These are phyloP conservation scores for Diloba caeruleocephala DNA, from an alignment of 2,888 invertebrate species.

Conservation along the genomic window DNA sequence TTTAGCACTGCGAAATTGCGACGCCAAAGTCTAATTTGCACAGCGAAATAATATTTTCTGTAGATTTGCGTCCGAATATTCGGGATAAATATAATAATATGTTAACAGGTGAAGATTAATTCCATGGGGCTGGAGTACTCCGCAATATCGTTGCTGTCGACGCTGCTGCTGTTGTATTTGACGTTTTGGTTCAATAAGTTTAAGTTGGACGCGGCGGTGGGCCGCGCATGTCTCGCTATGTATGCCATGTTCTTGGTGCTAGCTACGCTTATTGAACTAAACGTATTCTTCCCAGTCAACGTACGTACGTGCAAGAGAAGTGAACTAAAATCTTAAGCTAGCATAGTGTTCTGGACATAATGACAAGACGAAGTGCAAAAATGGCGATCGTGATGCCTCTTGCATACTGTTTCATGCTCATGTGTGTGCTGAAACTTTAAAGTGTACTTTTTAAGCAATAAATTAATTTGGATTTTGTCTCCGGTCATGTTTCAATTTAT, in stretches of 20 bases:
- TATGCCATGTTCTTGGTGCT: constrained; percentile 96
- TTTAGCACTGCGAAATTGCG: constrained; percentile 48
- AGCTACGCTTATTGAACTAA: constrained; percentile 97
- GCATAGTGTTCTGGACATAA: constrained; percentile 61
- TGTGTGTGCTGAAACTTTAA: constrained; percentile 55
- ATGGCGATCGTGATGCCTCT: constrained; percentile 60
- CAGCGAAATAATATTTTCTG: constrained; percentile 37
- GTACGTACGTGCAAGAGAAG: constrained; percentile 94
- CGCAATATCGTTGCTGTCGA: constrained; percentile 95
- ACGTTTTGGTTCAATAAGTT: constrained; percentile 96
- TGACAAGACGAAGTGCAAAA: constrained; percentile 58
- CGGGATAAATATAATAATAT: constrained; percentile 37
- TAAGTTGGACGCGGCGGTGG: constrained; percentile 95
- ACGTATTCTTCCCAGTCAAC: constrained; percentile 97
- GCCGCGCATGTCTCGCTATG: constrained; percentile 95
- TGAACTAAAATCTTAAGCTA: constrained; percentile 76
- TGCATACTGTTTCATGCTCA: constrained; percentile 55
- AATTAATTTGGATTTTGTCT: constrained; percentile 43
- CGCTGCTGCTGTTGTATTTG: constrained; percentile 94
- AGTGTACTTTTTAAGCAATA: constrained; percentile 57
- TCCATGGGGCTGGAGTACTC: constrained; percentile 97
- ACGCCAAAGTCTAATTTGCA: constrained; percentile 32
- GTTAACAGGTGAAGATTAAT: constrained; percentile 93
- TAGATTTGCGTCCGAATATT: constrained; percentile 11
- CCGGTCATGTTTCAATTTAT: constrained; percentile 30